phyloP scores from a whole-genome alignment of 2,797 vertebrate genomes.

The Rhyacichthys aspro region DNA sequence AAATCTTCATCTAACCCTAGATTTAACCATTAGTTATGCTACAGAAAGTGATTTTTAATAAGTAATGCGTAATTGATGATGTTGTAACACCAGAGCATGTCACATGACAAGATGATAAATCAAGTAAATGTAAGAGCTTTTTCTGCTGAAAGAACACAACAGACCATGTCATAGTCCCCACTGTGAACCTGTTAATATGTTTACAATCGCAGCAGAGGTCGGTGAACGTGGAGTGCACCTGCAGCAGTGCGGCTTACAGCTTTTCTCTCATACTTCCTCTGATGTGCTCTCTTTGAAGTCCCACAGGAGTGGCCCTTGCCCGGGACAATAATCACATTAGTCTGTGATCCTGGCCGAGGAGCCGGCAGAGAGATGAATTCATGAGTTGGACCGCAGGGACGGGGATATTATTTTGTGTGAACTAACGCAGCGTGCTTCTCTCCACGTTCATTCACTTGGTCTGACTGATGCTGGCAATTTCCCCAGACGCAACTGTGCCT shows the following conservation, averaged over 20 bases:
- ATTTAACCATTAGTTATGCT: too few species aligned
- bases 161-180: conserved; percentile 23
- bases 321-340: conserved; percentile 81
- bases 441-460: conserved; percentile 60
- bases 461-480: conserved; percentile 81
- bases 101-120: conserved; percentile 32
- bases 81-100: conserved; percentile 18
- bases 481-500: conserved; percentile 69
- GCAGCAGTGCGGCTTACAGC: conserved; percentile 46
- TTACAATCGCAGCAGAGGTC: conserved; percentile 38
- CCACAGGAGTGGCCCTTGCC: conserved; percentile 60
- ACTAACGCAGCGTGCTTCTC: conserved; percentile 58
- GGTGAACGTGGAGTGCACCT: conserved; percentile 52
- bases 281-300: conserved; percentile 79
- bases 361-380: conserved; percentile 75
- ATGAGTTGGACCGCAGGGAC: conserved; percentile 59
- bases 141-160: conserved; percentile 8
- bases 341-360: conserved; percentile 71
- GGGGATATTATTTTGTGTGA: conserved; percentile 74
- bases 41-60: conserved; percentile 29
- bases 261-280: conserved; percentile 49
- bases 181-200: conserved; percentile 46
- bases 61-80: conserved; percentile 32
- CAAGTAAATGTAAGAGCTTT: background rate
- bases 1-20: too few species aligned